These are phyloP conservation scores for Apocrypta bakeri DNA, from an alignment of 1,140 invertebrate genomes.

Conservation along the genomic window DNA sequence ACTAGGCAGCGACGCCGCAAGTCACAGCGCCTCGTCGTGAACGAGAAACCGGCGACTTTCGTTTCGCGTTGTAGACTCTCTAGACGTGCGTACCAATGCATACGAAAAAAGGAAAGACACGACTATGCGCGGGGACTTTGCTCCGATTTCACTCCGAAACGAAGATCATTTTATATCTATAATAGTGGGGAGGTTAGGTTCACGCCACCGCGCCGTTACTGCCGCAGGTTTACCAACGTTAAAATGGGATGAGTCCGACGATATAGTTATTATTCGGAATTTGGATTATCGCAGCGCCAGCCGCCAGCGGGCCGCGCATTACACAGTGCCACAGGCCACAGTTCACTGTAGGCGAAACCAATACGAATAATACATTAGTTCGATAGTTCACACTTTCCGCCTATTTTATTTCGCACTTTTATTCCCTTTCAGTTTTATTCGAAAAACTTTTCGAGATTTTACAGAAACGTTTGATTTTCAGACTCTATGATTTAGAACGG, in stretches of 20 bases:
- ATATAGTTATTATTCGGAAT: not conserved
- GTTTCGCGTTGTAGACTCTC: not conserved
- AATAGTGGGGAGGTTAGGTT: constrained; percentile 41
- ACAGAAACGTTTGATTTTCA: no score
- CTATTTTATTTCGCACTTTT: no score
- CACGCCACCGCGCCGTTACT: not conserved
- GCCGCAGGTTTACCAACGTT: constrained; percentile 14
- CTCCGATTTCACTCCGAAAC: not conserved
- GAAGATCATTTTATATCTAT: not conserved
- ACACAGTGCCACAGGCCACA: no score
- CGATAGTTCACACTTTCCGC: no score
- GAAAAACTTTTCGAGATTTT: no score
- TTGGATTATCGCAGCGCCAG: not conserved
- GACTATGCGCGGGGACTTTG: not conserved
- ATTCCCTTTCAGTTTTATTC: no score
- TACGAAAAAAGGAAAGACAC: not conserved
- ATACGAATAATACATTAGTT: no score
- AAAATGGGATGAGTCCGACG: not conserved
- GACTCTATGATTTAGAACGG: no score
- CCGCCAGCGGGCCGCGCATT: no score
- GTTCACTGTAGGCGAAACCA: no score
- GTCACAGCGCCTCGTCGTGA: not conserved
- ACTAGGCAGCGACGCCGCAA: no score
- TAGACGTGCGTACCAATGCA: not conserved
- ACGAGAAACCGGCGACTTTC: not conserved